Evolutionary conservation across 23 tunicate genomes (phyloP).

Genomic region (Styela plicata): DNA sequence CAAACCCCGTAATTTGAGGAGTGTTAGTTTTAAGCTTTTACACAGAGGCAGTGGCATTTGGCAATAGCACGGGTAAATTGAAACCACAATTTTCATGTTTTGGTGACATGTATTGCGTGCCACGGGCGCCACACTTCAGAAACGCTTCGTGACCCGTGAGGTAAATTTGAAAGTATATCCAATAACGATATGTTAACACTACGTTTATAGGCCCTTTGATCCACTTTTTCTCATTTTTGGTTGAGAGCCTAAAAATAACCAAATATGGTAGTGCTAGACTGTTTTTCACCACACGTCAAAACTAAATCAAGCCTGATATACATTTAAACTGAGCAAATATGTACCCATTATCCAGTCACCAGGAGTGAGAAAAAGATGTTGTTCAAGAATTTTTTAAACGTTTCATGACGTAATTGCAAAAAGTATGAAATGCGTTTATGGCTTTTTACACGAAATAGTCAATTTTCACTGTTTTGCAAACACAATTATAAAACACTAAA

Average conservation of each 20-base stretch:
- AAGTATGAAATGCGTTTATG: not conserved
- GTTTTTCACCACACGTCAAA: too few species aligned
- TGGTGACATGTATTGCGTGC: not conserved
- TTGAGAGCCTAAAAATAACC: not conserved
- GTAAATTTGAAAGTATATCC: not conserved
- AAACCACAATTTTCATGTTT: not conserved
- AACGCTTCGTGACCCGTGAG: not conserved
- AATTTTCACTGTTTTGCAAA: not conserved
- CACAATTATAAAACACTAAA: not conserved
- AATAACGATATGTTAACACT: not conserved
- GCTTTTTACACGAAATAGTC: not conserved
- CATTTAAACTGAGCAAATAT: too few species aligned
- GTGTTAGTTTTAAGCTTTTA: not conserved
- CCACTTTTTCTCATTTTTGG: not conserved
- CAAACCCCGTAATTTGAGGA: not conserved
- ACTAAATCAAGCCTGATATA: too few species aligned
- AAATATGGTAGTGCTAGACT: not conserved
- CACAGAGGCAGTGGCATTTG: not conserved
- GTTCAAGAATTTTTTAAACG: too few species aligned
- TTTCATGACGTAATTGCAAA: not conserved
- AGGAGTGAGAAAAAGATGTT: too few species aligned
- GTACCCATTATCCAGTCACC: too few species aligned
- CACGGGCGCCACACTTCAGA: conserved; percentile 1
- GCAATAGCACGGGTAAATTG: not conserved
- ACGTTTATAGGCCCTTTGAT: not conserved